Conservation (phyloP, 1,140 invertebrate species). For the Pseudomyrmex gracilis region DNA sequence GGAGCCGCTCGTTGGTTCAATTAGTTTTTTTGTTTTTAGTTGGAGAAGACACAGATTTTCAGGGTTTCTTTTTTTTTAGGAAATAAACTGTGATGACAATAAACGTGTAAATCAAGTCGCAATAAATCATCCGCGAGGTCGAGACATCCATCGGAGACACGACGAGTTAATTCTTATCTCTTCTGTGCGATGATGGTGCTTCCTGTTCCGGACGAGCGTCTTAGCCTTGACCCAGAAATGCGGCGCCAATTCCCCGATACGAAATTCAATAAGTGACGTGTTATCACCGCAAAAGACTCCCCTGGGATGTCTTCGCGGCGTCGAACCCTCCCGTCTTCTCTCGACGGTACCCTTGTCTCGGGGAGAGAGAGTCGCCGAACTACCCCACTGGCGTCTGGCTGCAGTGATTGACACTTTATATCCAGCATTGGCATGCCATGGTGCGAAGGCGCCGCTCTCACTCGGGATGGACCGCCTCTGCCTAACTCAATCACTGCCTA, state of each 20-base stretch:
- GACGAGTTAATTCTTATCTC: neutral
- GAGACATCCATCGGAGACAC: neutral
- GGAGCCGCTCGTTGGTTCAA: too few relatives aligned
- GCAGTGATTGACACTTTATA: slow-evolving; percentile 84
- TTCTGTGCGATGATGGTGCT: neutral
- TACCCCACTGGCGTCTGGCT: slow-evolving; percentile 71
- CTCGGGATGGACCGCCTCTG: slow-evolving; percentile 73
- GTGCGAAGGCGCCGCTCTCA: slow-evolving; percentile 73
- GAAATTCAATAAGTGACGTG: slow-evolving; percentile 77
- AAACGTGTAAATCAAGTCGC: neutral
- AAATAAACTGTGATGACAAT: too few relatives aligned
- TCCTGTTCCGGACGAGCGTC: slow-evolving; percentile 36
- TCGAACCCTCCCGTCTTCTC: neutral
- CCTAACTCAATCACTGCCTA: slow-evolving; percentile 84
- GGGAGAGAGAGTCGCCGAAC: slow-evolving; percentile 48
- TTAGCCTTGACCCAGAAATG: slow-evolving; percentile 73
- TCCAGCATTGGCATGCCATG: slow-evolving; percentile 77
- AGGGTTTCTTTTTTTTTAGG: too few relatives aligned
- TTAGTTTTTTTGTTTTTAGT: too few relatives aligned
- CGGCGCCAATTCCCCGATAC: slow-evolving; percentile 48
- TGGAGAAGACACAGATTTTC: too few relatives aligned
- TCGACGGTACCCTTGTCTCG: slow-evolving; percentile 32
- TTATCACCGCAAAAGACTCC: slow-evolving; percentile 76
- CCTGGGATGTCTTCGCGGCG: slow-evolving; percentile 54
- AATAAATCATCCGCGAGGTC: neutral